These are phyloP conservation scores for Clarias laeviceps DNA, from an alignment of 2,797 vertebrate species.

Conservation along the genomic window DNA sequence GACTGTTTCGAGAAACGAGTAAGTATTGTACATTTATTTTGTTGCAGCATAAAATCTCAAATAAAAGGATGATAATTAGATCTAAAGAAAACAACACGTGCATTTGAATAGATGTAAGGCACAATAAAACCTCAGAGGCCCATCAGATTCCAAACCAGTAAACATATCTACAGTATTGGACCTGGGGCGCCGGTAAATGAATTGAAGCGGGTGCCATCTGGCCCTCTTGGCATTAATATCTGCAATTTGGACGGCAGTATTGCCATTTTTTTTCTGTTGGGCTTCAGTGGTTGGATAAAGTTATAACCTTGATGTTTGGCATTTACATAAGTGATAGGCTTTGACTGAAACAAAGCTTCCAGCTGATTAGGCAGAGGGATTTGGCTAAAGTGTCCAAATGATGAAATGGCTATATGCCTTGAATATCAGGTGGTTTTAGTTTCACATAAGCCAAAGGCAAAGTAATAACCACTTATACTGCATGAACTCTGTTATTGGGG, in stretches of 20 bases:
- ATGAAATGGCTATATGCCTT: not conserved
- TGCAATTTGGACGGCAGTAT: not conserved
- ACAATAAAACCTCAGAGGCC: constrained; percentile 33
- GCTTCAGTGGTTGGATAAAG: constrained; percentile 4
- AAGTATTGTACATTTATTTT: constrained; percentile 20
- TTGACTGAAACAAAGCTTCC: constrained; percentile 32
- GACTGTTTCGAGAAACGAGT: constrained; percentile 4
- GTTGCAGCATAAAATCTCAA: not conserved
- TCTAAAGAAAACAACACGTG: constrained; percentile 11
- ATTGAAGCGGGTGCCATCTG: constrained; percentile 13
- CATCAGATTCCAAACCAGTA: constrained; percentile 26
- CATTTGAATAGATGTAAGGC: constrained; percentile 29
- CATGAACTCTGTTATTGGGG: not conserved
- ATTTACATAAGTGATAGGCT: constrained; percentile 22
- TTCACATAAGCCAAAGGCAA: not conserved
- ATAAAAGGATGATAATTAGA: constrained; percentile 19
- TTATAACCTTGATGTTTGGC: constrained; percentile 9
- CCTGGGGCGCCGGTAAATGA: not conserved
- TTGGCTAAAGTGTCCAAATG: constrained; percentile 20
- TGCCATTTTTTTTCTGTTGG: not conserved
- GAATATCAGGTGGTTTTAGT: constrained; percentile 2
- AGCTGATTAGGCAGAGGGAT: constrained; percentile 17
- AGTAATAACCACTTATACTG: not conserved
- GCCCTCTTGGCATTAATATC: constrained; percentile 11
- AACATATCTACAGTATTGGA: constrained; percentile 27